Evolutionary conservation across 2,888 invertebrate genomes (phyloP), one percentile per base, ranked within the genome.

Genomic region (Galerucella nymphaeae): DNA sequence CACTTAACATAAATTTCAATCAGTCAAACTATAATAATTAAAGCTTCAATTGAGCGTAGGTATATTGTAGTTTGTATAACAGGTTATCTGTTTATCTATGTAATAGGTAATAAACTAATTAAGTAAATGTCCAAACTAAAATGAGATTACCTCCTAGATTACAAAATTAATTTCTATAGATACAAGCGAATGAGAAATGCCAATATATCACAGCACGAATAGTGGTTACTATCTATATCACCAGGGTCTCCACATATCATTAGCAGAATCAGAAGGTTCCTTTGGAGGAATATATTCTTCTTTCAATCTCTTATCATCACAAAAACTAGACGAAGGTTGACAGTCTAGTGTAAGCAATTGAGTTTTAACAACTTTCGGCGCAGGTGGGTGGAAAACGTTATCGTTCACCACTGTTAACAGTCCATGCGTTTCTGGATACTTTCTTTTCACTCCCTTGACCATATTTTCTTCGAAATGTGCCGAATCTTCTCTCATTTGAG

Each of bases 231-330:
- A 41, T 57, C 13, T 30, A 10, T 61, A 77, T 84, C 82, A 87
- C 87, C 87, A 87, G 38, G 87, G 87, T 71, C 86, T 82, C 87
- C 87, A 87, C 87, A 87, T 86, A 76, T 82, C 84, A 76, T 78
- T 82, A 45, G 78, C 73, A 41, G 81, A 83, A 9, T 72, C 62
- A 65, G 78, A 78, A 58, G 76, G 75, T 48, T 76, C 73, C 50
- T 57, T 75, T 14, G 73, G 70, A 23, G 71, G 45, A 41, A 76
- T 63, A 11, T 75, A 68, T n/a, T 63, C 68, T 23, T 65, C 67
- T 9, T 63, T 42, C 18, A 55, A 41, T 61, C 48, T 71, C 61
- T 58, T 42, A 5, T 18, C 16, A n/a, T 53, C 58, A 18, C 45
- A 58, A 66, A 53, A 65, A 38, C 70, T 68, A 41, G 73, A 64